Conservation (phyloP, 2,888 invertebrate species). For the Andrena flavipes region DNA sequence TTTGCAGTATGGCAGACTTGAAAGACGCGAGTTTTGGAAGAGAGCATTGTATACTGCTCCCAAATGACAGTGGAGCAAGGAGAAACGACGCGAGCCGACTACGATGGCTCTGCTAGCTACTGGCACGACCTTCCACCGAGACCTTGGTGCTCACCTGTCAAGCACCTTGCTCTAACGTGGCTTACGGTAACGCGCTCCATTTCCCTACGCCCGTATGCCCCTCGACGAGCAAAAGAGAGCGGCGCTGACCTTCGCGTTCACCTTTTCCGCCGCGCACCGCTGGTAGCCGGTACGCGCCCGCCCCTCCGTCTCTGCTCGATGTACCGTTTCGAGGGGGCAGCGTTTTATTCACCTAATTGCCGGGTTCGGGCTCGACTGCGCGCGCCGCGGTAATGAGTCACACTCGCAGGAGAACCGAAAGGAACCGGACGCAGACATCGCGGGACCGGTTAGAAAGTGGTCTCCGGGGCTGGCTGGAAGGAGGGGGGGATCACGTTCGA, state of each 20-base stretch:
- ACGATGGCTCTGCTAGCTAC: conserved; percentile 9
- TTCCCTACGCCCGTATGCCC: conserved; percentile 67
- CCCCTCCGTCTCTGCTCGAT: conserved; percentile 42
- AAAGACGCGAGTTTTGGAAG: neutral
- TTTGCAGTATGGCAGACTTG: neutral
- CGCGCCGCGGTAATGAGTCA: conserved; percentile 64
- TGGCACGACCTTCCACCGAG: conserved; percentile 63
- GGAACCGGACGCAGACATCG: conserved; percentile 9
- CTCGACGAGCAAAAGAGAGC: conserved; percentile 63
- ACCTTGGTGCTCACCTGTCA: conserved; percentile 73
- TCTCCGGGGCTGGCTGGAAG: too few relatives aligned
- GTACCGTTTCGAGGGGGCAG: conserved; percentile 35
- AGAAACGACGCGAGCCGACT: neutral
- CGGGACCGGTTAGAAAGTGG: neutral
- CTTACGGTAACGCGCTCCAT: conserved; percentile 76
- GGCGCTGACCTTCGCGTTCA: conserved; percentile 69
- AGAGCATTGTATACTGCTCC: too few relatives aligned
- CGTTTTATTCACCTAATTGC: conserved; percentile 59
- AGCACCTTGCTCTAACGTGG: conserved; percentile 64
- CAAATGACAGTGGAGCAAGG: too few relatives aligned
- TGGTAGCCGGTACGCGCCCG: conserved; percentile 41
- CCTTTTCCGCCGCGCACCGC: conserved; percentile 45
- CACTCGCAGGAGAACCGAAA: conserved; percentile 16
- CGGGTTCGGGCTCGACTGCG: conserved; percentile 39
- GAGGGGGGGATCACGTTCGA: too few relatives aligned